Conservation (phyloP, 2,797 vertebrate species). For the Pangasius macronema region DNA sequence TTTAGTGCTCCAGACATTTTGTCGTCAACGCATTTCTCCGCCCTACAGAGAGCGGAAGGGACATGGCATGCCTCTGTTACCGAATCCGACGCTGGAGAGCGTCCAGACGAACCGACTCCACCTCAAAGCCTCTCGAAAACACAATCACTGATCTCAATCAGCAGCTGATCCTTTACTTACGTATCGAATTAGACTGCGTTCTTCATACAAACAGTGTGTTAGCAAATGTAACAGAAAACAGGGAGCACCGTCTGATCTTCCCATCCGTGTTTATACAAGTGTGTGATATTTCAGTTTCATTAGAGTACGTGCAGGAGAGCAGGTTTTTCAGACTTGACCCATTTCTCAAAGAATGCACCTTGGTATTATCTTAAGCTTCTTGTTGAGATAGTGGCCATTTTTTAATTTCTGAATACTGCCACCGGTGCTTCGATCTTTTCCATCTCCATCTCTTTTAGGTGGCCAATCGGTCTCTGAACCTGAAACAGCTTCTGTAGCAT, state of each 20-base stretch:
- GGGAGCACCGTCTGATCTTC: background rate
- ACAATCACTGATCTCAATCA: constrained; percentile 20
- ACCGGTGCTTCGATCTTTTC: background rate
- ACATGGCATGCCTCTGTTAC: background rate
- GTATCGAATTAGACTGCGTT: constrained; percentile 15
- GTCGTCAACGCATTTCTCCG: background rate
- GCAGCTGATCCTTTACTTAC: constrained; percentile 21
- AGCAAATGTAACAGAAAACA: constrained; percentile 9
- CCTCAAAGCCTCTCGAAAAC: constrained; percentile 11
- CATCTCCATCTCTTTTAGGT: background rate
- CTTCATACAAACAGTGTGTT: constrained; percentile 9
- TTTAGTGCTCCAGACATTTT: background rate
- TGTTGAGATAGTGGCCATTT: background rate
- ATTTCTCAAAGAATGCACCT: background rate
- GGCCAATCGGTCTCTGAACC: background rate
- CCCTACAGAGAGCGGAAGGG: background rate
- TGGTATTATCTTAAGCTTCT: background rate
- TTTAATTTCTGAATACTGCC: background rate
- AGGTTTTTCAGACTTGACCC: background rate
- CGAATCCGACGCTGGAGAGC: constrained; percentile 11
- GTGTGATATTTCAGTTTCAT: background rate
- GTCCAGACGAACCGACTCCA: background rate
- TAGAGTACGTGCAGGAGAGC: background rate
- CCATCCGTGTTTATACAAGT: constrained; percentile 15
- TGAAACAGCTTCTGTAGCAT: background rate